Base-by-base conservation (phyloP, 2,113 vertebrate genomes). In the Setophaga petechia region DNA sequence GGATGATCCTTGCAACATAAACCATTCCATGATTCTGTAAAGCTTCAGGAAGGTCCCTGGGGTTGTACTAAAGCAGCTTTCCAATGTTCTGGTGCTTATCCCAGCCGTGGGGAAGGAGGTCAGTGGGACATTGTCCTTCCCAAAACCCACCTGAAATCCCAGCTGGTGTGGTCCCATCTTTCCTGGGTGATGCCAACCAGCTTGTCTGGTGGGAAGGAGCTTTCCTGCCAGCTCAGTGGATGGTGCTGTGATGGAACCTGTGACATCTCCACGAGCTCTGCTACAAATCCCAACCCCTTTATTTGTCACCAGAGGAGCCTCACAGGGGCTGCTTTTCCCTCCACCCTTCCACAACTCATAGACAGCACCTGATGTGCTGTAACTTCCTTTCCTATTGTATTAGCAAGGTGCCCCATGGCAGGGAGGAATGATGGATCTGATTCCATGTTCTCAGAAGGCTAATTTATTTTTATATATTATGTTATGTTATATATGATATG, bases 181-280 rank as follows among this genome's bases (percentile, higher is more conserved):
- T 2, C 47, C 15, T 0, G 24, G 41, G 3, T 9, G 33, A 18
- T 39, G 59, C 35, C 90, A 24, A 6, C 35, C 39, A 41, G 31
- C 24, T 13, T 10, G 11, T 55, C 25, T 22, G 78, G 10, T 15
- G 28, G 55, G 46, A 37, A 47, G 55, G 24, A 35, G 75, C 54
- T 72, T 37, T 68, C 47, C 75, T 46, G 66, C 1, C 5, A 31
- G 73, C 66, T 19, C 25, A 52, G 81, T 33, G 41, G 44, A 3
- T 13, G 18, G 24, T 22, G 37, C 63, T 2, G 5, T 35, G 58
- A 27, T 4, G 10, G 16, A 52, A 54, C 28, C 24, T 2, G 0
- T 0, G 0, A 24, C 0, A 1, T 19, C 66, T 46, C 66, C 1
- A 0, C 0, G 7, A 72, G 57, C 74, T 71, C 46, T n/a, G 24